These are phyloP conservation scores for Platysteira castanea DNA, from an alignment of 2,113 vertebrate species.

Conservation along the genomic window DNA sequence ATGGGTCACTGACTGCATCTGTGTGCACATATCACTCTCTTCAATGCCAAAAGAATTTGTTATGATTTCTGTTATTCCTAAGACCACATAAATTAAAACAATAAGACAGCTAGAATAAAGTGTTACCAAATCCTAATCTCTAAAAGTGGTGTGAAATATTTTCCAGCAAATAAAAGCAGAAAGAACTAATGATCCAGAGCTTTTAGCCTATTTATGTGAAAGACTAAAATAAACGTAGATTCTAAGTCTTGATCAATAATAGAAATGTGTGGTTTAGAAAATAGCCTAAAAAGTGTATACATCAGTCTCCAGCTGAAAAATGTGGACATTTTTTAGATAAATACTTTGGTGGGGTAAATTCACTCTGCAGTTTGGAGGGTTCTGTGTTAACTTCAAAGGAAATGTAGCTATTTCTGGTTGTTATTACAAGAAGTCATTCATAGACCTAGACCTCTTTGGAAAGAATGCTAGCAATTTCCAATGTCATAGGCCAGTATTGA, in stretches of 20 bases:
- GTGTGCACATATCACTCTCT: neutral
- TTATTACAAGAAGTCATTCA: neutral
- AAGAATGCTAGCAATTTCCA: conserved; percentile 5
- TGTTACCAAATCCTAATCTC: conserved; percentile 54
- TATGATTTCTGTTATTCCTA: conserved; percentile 35
- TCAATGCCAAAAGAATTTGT: conserved; percentile 47
- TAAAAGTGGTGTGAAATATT: conserved; percentile 28
- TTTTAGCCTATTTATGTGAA: conserved; percentile 25
- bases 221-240: conserved; percentile 17
- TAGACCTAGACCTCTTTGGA: neutral
- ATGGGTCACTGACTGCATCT: neutral
- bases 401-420: neutral
- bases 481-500: neutral
- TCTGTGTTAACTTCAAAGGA: conserved; percentile 1
- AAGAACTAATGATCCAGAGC: neutral
- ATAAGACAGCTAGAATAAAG: conserved; percentile 59
- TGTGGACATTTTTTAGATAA: neutral
- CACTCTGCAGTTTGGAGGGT: neutral
- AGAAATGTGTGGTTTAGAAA: neutral
- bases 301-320: neutral
- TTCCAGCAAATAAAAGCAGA: conserved; percentile 47
- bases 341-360: neutral
- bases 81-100: conserved; percentile 43
- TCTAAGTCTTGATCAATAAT: neutral
- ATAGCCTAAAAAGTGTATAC: neutral